These are phyloP conservation scores for Menidia menidia DNA, from an alignment of 2,797 vertebrate species.

Conservation along the genomic window DNA sequence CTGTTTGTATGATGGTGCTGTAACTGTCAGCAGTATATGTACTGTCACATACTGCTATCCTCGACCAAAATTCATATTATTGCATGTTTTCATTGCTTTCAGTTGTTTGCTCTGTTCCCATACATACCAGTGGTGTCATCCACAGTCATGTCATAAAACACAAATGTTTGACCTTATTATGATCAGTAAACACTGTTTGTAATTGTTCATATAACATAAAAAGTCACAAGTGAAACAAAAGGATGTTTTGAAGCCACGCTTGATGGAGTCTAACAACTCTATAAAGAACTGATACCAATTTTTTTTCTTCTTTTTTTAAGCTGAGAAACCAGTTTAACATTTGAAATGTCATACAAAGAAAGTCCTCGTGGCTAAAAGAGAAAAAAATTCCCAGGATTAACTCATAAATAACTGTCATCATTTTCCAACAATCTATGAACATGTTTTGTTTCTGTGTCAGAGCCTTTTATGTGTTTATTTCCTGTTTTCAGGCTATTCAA, in stretches of 20 bases:
- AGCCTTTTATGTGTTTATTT: not conserved
- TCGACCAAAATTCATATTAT: not conserved
- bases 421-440: not conserved
- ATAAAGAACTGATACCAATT: too few species aligned
- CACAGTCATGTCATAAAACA: too few species aligned
- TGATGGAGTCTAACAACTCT: too few species aligned
- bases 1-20: not conserved
- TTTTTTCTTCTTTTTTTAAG: too few species aligned
- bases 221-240: too few species aligned
- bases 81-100: too few species aligned
- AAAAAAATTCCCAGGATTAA: not conserved
- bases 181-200: too few species aligned
- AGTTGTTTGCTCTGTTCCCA: not conserved
- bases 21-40: not conserved
- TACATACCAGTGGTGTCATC: too few species aligned
- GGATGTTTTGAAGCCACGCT: too few species aligned
- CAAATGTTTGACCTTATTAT: too few species aligned
- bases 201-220: too few species aligned
- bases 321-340: not conserved
- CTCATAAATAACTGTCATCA: not conserved
- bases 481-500: conserved; percentile 53
- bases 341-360: not conserved
- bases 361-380: not conserved
- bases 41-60: not conserved
- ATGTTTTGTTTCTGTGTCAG: conserved; percentile 1